These are phyloP conservation scores for Falco peregrinus DNA, from an alignment of 2,797 vertebrate species.

Conservation along the genomic window DNA sequence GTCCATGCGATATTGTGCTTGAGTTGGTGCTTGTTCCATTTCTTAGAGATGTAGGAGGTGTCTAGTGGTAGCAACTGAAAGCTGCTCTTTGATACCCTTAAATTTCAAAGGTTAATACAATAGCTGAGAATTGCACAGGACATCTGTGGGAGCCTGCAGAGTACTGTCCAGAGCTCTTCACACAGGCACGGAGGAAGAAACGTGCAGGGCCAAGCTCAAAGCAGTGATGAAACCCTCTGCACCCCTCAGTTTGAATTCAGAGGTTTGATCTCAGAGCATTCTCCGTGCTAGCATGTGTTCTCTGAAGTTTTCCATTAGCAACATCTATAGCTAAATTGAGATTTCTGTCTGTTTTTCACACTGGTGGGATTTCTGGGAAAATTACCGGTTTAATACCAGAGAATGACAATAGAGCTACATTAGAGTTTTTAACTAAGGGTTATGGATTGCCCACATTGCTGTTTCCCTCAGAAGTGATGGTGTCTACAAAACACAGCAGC, in stretches of 20 bases:
- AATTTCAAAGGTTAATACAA: not conserved
- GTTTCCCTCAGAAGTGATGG: not conserved
- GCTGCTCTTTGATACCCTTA: not conserved
- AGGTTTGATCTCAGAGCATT: not conserved
- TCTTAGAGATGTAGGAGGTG: not conserved
- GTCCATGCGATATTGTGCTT: not conserved
- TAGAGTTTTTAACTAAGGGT: not conserved
- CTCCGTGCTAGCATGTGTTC: not conserved
- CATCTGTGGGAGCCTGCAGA: not conserved
- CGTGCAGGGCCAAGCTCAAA: not conserved
- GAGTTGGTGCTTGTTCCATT: not conserved
- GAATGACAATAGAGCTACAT: not conserved
- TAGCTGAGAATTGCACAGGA: not conserved
- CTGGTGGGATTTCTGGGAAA: not conserved
- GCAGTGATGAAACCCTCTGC: not conserved
- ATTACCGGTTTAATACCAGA: not conserved
- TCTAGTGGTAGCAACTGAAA: not conserved
- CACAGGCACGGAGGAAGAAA: not conserved
- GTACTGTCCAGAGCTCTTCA: not conserved
- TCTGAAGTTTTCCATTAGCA: not conserved
- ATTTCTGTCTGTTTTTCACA: not conserved
- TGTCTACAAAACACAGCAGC: not conserved
- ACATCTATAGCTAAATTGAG: not conserved
- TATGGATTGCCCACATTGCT: not conserved
- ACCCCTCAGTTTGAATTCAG: not conserved